Percentiles rank a stretch among this genome's conserved stretches.
phyloP scores from a whole-genome alignment of 2,797 vertebrate species.

The Numenius phaeopus region DNA sequence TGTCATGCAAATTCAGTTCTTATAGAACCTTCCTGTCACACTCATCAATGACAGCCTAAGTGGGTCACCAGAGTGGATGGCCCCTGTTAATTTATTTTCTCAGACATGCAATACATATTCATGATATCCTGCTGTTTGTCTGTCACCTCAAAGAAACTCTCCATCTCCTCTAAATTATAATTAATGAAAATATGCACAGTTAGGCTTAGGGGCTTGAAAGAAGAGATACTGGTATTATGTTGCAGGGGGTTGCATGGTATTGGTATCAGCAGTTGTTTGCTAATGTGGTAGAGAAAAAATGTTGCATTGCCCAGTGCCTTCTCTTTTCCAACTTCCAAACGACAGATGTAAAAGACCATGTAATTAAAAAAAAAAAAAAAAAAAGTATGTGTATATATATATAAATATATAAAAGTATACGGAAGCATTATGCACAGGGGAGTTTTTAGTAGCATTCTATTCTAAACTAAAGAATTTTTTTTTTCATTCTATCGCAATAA shows the following conservation, averaged over 20 bases:
- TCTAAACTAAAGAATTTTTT: background rate
- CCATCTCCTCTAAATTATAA: conserved; percentile 87
- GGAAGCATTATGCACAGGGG: background rate
- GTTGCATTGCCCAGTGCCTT: background rate
- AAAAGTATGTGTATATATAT: no score
- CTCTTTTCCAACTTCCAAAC: background rate
- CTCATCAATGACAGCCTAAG: conserved; percentile 93
- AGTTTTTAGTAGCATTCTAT: background rate
- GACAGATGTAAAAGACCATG: background rate
- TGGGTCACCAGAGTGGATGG: conserved; percentile 94
- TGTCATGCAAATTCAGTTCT: conserved; percentile 86
- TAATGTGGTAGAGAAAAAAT: background rate
- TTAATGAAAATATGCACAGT: conserved; percentile 83
- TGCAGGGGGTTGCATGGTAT: background rate
- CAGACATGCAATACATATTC: conserved; percentile 94
- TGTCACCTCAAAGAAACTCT: conserved; percentile 93
- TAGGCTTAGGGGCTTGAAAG: conserved; percentile 49
- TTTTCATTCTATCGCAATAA: background rate
- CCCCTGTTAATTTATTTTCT: conserved; percentile 96
- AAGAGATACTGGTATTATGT: conserved; percentile 59
- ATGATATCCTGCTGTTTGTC: conserved; percentile 97
- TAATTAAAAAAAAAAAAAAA: background rate
- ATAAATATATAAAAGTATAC: background rate
- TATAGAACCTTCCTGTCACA: conserved; percentile 89
- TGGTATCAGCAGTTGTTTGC: conserved; percentile 42